Percentiles rank a stretch among this genome's conserved stretches.
Evolutionary conservation across 2,888 invertebrate genomes (phyloP).

Genomic region (Cephus nigrinus): DNA sequence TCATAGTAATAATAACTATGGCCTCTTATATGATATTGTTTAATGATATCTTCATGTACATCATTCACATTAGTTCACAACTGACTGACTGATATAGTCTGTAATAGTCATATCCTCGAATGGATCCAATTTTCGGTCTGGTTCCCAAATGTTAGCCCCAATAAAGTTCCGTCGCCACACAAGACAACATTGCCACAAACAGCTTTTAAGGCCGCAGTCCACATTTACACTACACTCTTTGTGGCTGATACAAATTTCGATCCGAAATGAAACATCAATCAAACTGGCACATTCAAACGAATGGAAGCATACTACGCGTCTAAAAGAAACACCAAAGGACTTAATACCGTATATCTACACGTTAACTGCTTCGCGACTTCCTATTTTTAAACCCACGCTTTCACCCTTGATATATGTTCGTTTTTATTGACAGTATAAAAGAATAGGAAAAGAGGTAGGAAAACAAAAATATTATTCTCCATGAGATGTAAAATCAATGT

Average conservation of each 20-base stretch:
- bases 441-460: not conserved
- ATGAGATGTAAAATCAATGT: not conserved
- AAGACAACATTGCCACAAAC: conserved; percentile 36
- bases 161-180: conserved; percentile 11
- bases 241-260: conserved; percentile 29
- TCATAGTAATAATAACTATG: conserved; percentile 25
- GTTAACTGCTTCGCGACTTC: conserved; percentile 36
- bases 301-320: conserved; percentile 25
- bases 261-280: not conserved
- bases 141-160: not conserved
- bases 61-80: conserved; percentile 41
- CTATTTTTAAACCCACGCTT: conserved; percentile 26
- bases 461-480: no score
- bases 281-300: conserved; percentile 29
- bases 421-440: not conserved
- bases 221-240: conserved; percentile 38
- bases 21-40: conserved; percentile 38
- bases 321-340: conserved; percentile 28
- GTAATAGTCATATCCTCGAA: conserved; percentile 7
- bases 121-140: not conserved
- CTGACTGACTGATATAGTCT: conserved; percentile 28
- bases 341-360: conserved; percentile 26
- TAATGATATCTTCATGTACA: conserved; percentile 48
- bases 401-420: not conserved
- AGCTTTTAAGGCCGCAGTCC: conserved; percentile 46